Evolutionary conservation across 2,797 vertebrate genomes (phyloP).

Genomic region (Rhabdomys pumilio): DNA sequence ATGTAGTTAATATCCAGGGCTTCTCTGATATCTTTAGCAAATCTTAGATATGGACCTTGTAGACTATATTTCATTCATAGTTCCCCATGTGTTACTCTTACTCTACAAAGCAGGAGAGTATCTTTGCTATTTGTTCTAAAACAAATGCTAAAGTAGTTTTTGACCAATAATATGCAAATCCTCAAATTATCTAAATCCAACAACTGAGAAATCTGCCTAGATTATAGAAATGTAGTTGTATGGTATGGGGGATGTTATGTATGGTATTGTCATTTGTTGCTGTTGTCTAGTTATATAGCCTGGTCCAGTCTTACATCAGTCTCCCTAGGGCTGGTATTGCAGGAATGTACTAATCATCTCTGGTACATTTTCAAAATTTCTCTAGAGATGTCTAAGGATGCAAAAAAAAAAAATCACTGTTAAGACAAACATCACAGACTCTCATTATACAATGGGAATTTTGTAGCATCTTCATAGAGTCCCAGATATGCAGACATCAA

Average conservation of each 20-base stretch:
- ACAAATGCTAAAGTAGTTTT: background rate
- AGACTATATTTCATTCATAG: background rate
- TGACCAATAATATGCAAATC: background rate
- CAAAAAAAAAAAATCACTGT: background rate
- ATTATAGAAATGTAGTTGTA: background rate
- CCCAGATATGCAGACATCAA: background rate
- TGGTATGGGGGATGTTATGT: background rate
- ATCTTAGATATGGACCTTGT: background rate
- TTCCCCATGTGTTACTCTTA: background rate
- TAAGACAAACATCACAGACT: background rate
- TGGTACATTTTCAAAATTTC: background rate
- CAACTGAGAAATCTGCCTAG: background rate
- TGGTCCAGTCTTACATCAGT: background rate
- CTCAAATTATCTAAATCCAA: background rate
- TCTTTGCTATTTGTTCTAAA: constrained; percentile 10
- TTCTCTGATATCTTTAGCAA: background rate
- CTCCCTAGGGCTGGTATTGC: background rate
- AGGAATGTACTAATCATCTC: too few relatives aligned
- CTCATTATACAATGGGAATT: background rate
- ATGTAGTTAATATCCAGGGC: background rate
- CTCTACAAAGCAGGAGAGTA: background rate
- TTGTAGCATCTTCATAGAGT: background rate
- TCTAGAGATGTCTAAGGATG: background rate
- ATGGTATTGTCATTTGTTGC: background rate
- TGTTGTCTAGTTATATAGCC: background rate